Base-by-base conservation (phyloP, 2,113 vertebrate species). In the Brachionichthys hirsutus region DNA sequence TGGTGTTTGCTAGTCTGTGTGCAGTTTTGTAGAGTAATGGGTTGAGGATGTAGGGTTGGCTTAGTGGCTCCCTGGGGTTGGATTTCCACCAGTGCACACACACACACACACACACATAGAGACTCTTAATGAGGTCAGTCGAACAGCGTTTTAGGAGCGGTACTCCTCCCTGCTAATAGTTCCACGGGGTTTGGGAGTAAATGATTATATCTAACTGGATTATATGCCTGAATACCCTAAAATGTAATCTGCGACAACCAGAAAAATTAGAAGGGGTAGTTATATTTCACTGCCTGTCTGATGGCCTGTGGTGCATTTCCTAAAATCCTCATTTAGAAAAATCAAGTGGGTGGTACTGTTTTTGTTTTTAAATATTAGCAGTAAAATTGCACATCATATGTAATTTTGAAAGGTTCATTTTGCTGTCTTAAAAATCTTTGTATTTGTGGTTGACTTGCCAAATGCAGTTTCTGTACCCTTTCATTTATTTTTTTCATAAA, bases 1-100 rank as follows among this genome's bases (percentile, higher is more conserved):
- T 17, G 22, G 63, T 72, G 79, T 82, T 73, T 75, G 82, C 64
- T 62, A 48, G 56, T 64, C 67, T 71, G 42, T 77, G 81, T 74
- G 75, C 73, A 82, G 82, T 78, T 85, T 88, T 89, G 84, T 88
- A 87, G 81, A 78, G 78, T 87, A 84, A 88, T 84, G 75, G 83
- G 70, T 82, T 84, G 81, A 84, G 68, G 79, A 84, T 87, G 80
- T 85, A 84, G 81, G 75, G 65, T 80, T 80, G 78, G 83, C 77
- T 86, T 88, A 87, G 75, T 77, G 63, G 50, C 49, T 86, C 85
- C 85, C 83, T 61, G 60, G 86, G 86, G 80, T 84, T 84, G 81
- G 78, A 83, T 86, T 80, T 86, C 73, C 72, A 79, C 69, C 67
- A 77, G 49, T 70, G 35, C 67, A 77, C 63, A 56, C 53, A 67